These are phyloP conservation scores for Tetraneura akinire DNA, from an alignment of 1,140 invertebrate genomes.

Conservation along the genomic window DNA sequence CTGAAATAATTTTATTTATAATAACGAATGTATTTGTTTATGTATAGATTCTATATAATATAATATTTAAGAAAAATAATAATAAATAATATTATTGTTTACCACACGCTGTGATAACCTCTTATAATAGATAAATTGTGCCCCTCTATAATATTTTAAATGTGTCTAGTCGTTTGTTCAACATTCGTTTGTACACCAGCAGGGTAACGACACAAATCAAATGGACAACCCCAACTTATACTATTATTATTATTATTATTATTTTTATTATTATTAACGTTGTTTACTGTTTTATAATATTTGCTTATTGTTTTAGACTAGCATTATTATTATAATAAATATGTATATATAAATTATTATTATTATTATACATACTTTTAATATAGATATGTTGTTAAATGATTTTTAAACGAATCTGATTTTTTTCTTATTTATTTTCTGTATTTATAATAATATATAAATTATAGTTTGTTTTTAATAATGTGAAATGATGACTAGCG, in stretches of 20 bases:
- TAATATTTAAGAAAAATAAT: too few relatives aligned
- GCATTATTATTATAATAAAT: background rate
- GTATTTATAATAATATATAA: background rate
- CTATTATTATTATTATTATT: constrained; percentile 13
- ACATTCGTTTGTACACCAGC: constrained; percentile 15
- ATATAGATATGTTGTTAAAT: background rate
- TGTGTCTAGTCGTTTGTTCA: constrained; percentile 2
- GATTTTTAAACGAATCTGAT: background rate
- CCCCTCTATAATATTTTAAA: background rate
- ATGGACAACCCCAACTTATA: background rate
- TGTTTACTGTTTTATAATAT: background rate
- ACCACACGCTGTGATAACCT: background rate
- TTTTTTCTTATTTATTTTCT: background rate
- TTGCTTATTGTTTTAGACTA: constrained; percentile 2
- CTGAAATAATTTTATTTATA: too few relatives aligned
- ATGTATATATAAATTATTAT: background rate
- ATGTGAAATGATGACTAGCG: background rate
- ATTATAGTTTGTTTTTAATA: background rate
- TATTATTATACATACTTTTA: background rate
- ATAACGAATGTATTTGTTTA: too few relatives aligned
- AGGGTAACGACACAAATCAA: background rate
- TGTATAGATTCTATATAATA: too few relatives aligned
- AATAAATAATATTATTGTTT: background rate
- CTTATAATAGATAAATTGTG: background rate
- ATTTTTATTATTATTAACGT: constrained; percentile 22